phyloP scores from a whole-genome alignment of 2,113 vertebrate genomes.

The Ellobius talpinus region DNA sequence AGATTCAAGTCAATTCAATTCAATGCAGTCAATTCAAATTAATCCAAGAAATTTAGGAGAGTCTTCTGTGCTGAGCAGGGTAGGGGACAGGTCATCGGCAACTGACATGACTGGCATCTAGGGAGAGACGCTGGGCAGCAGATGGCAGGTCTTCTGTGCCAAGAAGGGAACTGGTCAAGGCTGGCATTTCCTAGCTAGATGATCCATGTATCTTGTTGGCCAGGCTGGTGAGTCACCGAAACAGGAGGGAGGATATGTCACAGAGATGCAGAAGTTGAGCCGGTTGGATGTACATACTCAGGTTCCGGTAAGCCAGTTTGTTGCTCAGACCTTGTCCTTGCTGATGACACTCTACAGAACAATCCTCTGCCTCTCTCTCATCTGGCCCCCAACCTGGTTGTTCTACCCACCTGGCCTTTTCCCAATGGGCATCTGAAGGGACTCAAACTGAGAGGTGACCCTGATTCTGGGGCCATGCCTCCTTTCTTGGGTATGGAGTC shows the following conservation, averaged over 20 bases:
- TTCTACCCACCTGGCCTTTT: neutral
- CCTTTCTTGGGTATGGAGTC: neutral
- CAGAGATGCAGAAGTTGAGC: neutral
- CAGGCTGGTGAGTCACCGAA: neutral
- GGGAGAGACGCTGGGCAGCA: neutral
- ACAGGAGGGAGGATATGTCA: neutral
- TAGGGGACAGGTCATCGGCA: neutral
- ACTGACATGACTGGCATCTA: neutral
- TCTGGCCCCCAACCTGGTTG: neutral
- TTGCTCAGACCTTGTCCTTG: neutral
- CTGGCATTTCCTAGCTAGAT: neutral
- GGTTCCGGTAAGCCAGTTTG: neutral
- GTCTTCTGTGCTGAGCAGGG: neutral
- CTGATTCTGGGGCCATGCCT: neutral
- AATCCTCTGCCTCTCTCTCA: neutral
- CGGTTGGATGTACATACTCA: neutral
- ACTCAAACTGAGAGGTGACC: slow-evolving; percentile 63
- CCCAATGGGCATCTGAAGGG: rapidly evolving
- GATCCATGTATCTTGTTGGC: neutral
- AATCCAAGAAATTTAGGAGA: neutral
- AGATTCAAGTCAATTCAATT: slow-evolving; percentile 49
- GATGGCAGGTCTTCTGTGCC: neutral
- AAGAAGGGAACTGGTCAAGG: neutral
- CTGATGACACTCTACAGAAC: neutral
- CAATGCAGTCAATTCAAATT: slow-evolving; percentile 58